Evolutionary conservation across 2,113 vertebrate genomes (phyloP).

Genomic region (Agelaius phoeniceus): DNA sequence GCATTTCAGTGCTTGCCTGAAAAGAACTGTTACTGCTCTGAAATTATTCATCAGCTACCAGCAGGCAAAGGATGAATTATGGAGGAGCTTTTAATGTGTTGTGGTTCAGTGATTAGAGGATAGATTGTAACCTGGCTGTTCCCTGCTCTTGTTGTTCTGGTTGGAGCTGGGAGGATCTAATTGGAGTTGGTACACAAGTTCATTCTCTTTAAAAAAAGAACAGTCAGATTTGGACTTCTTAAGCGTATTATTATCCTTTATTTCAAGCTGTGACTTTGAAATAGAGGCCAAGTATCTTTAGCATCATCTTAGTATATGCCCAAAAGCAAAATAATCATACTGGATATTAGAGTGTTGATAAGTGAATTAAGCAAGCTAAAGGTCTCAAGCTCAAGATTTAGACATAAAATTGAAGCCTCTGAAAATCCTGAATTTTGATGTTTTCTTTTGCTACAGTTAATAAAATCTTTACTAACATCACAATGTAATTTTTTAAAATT

Average conservation of each 20-base stretch:
- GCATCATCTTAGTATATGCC: not conserved
- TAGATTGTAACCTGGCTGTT: not conserved
- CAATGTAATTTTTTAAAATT: not conserved
- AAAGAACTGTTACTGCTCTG: conserved; percentile 12
- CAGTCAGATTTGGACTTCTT: not conserved
- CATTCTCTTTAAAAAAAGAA: not conserved
- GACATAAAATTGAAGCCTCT: not conserved
- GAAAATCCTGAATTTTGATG: not conserved
- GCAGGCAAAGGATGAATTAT: conserved; percentile 38
- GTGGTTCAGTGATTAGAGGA: conserved; percentile 5
- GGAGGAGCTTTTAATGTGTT: conserved; percentile 16
- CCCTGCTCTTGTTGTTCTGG: not conserved
- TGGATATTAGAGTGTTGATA: not conserved
- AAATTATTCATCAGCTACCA: conserved; percentile 41
- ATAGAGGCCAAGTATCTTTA: not conserved
- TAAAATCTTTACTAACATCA: not conserved
- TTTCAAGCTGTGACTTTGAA: not conserved
- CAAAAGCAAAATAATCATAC: not conserved
- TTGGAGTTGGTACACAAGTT: not conserved
- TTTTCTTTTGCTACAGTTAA: not conserved
- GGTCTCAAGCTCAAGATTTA: not conserved
- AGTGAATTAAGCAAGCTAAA: not conserved
- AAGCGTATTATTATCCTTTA: not conserved
- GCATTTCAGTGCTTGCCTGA: not conserved
- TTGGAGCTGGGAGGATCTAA: not conserved